phyloP scores from a whole-genome alignment of 2,113 vertebrate genomes.

The Heloderma charlesbogerti region DNA sequence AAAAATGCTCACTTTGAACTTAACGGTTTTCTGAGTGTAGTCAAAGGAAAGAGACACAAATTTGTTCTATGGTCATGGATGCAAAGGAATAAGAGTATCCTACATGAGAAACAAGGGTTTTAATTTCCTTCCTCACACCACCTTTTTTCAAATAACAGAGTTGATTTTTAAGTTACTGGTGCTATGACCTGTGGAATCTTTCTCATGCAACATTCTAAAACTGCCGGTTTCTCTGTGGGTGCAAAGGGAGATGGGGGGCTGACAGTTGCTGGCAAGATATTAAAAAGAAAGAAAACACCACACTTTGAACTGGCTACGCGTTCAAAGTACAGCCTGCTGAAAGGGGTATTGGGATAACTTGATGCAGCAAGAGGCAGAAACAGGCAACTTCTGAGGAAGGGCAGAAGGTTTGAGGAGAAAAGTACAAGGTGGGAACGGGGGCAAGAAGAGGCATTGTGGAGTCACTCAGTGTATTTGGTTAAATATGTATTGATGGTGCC shows the following conservation, averaged over 20 bases:
- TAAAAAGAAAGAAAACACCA: neutral
- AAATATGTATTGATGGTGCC: neutral
- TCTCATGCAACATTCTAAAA: neutral
- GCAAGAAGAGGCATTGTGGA: neutral
- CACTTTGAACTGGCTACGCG: neutral
- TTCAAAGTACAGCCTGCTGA: neutral
- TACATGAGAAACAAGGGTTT: neutral
- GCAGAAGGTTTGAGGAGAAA: neutral
- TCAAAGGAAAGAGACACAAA: neutral
- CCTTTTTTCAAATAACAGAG: neutral
- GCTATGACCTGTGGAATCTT: neutral
- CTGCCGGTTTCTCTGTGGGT: neutral
- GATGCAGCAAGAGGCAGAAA: neutral
- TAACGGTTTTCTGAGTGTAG: neutral
- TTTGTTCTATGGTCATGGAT: neutral
- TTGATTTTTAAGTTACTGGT: neutral
- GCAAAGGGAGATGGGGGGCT: neutral
- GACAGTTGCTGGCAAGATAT: neutral
- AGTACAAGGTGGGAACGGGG: neutral
- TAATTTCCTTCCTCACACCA: neutral
- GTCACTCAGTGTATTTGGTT: neutral
- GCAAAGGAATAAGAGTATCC: neutral
- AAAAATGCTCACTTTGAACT: neutral
- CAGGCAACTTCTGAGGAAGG: neutral
- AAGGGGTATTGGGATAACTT: neutral